Conservation (phyloP, 2,113 vertebrate species). For the Scophthalmus maximus region DNA sequence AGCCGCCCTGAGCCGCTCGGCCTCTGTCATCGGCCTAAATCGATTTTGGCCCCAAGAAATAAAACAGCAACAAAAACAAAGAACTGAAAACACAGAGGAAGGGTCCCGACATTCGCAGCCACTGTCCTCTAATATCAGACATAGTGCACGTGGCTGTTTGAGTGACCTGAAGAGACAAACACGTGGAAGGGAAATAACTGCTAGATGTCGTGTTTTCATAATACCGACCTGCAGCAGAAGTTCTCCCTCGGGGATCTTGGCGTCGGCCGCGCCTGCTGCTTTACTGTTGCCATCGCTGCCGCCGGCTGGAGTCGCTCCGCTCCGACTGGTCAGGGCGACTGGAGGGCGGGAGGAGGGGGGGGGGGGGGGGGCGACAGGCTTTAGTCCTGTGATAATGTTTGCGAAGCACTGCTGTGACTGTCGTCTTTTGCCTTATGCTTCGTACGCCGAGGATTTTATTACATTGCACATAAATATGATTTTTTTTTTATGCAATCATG, state of each 20-base stretch:
- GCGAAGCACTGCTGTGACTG: constrained; percentile 34
- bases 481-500: too few relatives aligned
- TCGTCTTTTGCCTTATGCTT: constrained; percentile 31
- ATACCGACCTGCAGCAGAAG: constrained; percentile 84
- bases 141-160: neutral
- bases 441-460: neutral
- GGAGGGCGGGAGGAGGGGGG: constrained; percentile 25
- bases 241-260: constrained; percentile 77
- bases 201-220: neutral
- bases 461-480: too few relatives aligned
- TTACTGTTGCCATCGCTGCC: constrained; percentile 8
- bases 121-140: neutral
- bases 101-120: too few relatives aligned
- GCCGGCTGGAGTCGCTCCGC: constrained; percentile 30
- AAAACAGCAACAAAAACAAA: neutral
- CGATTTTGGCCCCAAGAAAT: constrained; percentile 25
- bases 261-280: constrained; percentile 12
- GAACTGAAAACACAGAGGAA: constrained; percentile 1
- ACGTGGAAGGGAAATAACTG: neutral
- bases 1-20: constrained; percentile 37
- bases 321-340: constrained; percentile 78
- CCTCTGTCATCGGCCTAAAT: constrained; percentile 31
- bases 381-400: constrained; percentile 62
- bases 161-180: neutral
- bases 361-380: constrained; percentile 12